Evolutionary conservation across 2,113 vertebrate species (phyloP).

Genomic region (Sakesphorus luctuosus): DNA sequence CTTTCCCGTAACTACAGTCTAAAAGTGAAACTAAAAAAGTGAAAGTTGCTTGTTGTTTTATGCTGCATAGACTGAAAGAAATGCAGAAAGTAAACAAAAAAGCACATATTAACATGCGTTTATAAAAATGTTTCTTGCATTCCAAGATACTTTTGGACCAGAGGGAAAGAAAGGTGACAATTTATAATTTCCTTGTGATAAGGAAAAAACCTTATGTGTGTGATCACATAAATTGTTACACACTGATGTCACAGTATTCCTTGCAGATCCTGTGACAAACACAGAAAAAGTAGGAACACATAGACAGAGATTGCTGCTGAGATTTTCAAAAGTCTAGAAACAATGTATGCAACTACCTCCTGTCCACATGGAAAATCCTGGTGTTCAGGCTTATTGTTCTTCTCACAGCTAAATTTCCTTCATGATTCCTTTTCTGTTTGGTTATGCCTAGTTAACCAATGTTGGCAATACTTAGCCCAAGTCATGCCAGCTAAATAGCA

Average conservation of each 20-base stretch:
- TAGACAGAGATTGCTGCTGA: neutral
- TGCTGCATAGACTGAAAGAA: neutral
- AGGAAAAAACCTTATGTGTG: rapidly evolving
- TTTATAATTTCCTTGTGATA: neutral
- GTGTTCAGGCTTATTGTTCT: neutral
- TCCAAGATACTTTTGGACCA: neutral
- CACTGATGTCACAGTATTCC: neutral
- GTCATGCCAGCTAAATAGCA: neutral
- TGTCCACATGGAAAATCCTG: neutral
- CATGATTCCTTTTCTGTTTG: neutral
- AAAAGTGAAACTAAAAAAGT: constrained; percentile 72
- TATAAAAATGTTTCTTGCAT: neutral
- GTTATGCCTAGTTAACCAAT: neutral
- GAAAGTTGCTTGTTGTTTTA: constrained; percentile 57
- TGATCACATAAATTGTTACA: neutral
- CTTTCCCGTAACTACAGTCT: constrained; percentile 30
- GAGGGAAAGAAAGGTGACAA: neutral
- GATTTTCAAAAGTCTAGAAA: neutral
- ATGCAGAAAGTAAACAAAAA: constrained; percentile 52
- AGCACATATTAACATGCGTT: neutral
- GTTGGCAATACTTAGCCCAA: neutral
- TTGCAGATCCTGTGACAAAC: neutral
- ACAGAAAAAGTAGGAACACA: constrained; percentile 21
- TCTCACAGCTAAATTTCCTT: neutral
- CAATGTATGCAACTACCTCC: neutral